Evolutionary conservation across 2,888 invertebrate genomes (phyloP).

Genomic region (Tholera decimalis): DNA sequence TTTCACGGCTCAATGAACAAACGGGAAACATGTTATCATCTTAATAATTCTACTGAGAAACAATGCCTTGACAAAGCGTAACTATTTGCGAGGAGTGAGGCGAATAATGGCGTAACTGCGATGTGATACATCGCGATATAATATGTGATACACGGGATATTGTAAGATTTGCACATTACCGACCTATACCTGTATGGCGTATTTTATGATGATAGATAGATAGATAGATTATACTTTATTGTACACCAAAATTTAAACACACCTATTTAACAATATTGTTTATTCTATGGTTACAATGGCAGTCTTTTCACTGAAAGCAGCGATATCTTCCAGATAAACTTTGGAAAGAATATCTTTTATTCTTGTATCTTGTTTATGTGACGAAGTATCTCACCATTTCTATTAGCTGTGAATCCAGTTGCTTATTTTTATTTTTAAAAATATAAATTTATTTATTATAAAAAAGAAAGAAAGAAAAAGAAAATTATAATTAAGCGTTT

Average conservation of each 20-base stretch:
- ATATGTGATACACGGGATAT: slow-evolving; percentile 31
- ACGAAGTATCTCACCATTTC: slow-evolving; percentile 1
- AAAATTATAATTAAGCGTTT: too few species aligned
- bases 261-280: too few species aligned
- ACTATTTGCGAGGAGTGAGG: slow-evolving; percentile 40
- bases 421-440: too few species aligned
- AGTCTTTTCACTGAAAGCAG: too few species aligned
- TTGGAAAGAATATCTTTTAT: slow-evolving; percentile 12
- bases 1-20: slow-evolving; percentile 46
- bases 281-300: too few species aligned
- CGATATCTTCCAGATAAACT: too few species aligned
- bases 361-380: neutral
- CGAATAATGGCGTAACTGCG: slow-evolving; percentile 31
- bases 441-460: too few species aligned
- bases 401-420: neutral
- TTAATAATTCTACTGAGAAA: slow-evolving; percentile 31
- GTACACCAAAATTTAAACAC: too few species aligned
- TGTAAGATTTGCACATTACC: slow-evolving; percentile 34
- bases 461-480: too few species aligned
- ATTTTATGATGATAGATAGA: slow-evolving; percentile 19
- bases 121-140: slow-evolving; percentile 50
- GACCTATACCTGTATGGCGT: slow-evolving; percentile 24
- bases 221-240: too few species aligned
- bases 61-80: slow-evolving; percentile 29
- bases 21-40: slow-evolving; percentile 44